Percentiles rank a stretch among this genome's conserved stretches.
Evolutionary conservation across 2,797 vertebrate genomes (phyloP).

Genomic region (Microcaecilia unicolor): DNA sequence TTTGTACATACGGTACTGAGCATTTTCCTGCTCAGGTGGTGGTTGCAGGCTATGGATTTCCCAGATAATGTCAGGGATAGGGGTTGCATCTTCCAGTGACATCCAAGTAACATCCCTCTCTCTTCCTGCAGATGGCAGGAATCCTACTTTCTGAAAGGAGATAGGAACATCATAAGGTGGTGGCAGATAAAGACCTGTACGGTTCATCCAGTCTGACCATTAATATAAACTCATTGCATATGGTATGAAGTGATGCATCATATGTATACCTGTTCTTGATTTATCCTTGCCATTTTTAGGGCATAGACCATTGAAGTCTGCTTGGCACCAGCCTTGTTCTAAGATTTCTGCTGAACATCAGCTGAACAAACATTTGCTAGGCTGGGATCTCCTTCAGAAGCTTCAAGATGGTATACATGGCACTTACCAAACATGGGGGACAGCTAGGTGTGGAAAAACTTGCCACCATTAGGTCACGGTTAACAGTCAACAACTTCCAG

Average conservation of each 20-base stretch:
- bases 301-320: too few species aligned
- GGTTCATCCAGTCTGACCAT: too few species aligned
- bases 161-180: too few species aligned
- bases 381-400: too few species aligned
- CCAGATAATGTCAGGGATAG: slow-evolving; percentile 72
- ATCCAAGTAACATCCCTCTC: slow-evolving; percentile 69
- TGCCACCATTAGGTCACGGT: slow-evolving; percentile 80
- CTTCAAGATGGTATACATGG: background rate
- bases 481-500: slow-evolving; percentile 79
- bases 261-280: too few species aligned
- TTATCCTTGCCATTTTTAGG: too few species aligned
- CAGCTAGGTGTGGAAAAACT: slow-evolving; percentile 80
- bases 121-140: slow-evolving; percentile 63
- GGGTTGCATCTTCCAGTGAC: slow-evolving; percentile 69
- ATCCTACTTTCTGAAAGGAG: slow-evolving; percentile 73
- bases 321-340: too few species aligned
- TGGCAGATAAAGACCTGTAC: too few species aligned
- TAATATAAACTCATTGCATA: too few species aligned
- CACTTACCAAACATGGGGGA: slow-evolving; percentile 76
- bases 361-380: too few species aligned
- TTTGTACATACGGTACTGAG: slow-evolving; percentile 68
- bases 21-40: slow-evolving; percentile 75
- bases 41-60: slow-evolving; percentile 66
- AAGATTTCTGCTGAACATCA: too few species aligned
- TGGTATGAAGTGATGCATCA: too few species aligned